Evolutionary conservation across 2,888 invertebrate genomes (phyloP).

Genomic region (Sinodicranocentrus sp.): DNA sequence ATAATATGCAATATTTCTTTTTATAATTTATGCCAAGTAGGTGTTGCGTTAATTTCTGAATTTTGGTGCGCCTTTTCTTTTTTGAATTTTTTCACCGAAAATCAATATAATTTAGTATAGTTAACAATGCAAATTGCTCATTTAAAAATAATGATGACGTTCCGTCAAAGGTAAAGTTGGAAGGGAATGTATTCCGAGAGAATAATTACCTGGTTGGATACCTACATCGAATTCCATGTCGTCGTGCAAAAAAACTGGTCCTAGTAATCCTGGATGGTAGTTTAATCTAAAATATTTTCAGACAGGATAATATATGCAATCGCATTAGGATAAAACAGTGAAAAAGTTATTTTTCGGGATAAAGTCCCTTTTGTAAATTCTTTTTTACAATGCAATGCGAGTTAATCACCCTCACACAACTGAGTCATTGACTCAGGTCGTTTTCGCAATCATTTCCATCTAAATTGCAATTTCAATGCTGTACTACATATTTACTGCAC

Average conservation of each 20-base stretch:
- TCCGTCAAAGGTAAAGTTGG: background rate
- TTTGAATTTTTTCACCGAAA: constrained; percentile 44
- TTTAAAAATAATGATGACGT: background rate
- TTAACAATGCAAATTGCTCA: background rate
- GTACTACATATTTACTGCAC: constrained; percentile 16
- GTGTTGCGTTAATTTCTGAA: constrained; percentile 4
- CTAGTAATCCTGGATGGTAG: background rate
- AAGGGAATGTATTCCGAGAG: constrained; percentile 17
- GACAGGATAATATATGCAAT: constrained; percentile 12
- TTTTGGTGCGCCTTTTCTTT: constrained; percentile 4
- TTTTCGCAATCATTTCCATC: constrained; percentile 41
- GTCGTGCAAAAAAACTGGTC: constrained; percentile 48
- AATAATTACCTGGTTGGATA: constrained; percentile 14
- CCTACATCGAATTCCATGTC: constrained; percentile 32
- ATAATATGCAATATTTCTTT: constrained; percentile 27
- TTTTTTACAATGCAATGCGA: background rate
- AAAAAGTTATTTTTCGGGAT: constrained; percentile 11
- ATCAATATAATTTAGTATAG: constrained; percentile 31
- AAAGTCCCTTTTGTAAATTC: background rate
- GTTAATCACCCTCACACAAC: constrained; percentile 19
- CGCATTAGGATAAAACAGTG: background rate
- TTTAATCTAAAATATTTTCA: constrained; percentile 2
- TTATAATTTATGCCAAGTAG: constrained; percentile 26
- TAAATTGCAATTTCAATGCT: constrained; percentile 25
- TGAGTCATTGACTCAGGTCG: constrained; percentile 49